Conservation (phyloP, 2,888 invertebrate genomes). For the Napeogenes inachia region DNA sequence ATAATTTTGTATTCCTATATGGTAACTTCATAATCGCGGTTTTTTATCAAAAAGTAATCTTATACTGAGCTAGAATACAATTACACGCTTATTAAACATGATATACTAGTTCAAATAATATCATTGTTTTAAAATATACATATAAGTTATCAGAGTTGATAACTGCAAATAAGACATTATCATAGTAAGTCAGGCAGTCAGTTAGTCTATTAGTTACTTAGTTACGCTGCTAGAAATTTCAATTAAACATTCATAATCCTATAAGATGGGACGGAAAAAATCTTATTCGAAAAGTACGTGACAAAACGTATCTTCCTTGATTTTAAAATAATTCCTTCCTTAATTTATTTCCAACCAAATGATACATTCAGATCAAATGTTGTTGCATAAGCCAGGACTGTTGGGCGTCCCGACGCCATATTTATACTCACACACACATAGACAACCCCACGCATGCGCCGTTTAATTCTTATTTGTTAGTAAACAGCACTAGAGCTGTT, state of each 20-base stretch:
- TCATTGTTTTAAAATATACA: no score
- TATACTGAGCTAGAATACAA: neutral
- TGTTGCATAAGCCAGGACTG: constrained; percentile 64
- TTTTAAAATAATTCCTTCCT: constrained; percentile 12
- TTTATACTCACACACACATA: constrained; percentile 29
- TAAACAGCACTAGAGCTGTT: constrained; percentile 41
- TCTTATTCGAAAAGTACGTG: constrained; percentile 28
- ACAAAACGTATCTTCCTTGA: constrained; percentile 25
- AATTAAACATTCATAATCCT: neutral
- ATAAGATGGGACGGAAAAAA: constrained; percentile 5
- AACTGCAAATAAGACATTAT: no score
- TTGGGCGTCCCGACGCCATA: constrained; percentile 46
- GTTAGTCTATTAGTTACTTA: no score
- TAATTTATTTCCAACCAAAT: constrained; percentile 27
- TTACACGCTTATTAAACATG: neutral
- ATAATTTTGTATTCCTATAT: constrained; percentile 38
- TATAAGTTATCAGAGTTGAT: no score
- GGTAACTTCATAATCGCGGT: neutral
- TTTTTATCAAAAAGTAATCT: neutral
- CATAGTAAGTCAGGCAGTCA: no score
- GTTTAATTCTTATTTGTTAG: constrained; percentile 34
- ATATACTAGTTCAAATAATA: no score
- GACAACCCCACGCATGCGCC: constrained; percentile 40
- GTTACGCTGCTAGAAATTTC: no score
- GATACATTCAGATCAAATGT: constrained; percentile 58